A percentile compares a stretch with the other conserved stretches of the same genome.
phyloP scores from a whole-genome alignment of 2,797 vertebrate genomes.

The Pteronotus mesoamericanus region DNA sequence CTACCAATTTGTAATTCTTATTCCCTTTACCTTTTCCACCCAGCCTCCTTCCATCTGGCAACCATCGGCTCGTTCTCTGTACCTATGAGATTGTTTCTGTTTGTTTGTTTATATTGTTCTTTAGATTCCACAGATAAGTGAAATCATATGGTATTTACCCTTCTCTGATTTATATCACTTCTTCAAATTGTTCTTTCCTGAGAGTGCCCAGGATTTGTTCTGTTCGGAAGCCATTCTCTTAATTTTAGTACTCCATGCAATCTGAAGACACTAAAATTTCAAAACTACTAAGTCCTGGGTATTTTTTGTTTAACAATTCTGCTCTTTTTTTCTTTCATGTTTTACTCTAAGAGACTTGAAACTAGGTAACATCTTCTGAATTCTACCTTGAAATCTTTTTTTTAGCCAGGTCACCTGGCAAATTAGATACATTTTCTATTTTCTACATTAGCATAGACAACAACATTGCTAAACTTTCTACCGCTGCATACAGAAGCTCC shows the following conservation, averaged over 20 bases:
- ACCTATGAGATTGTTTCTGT: background rate
- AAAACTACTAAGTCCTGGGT: background rate
- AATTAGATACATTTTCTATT: background rate
- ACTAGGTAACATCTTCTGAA: background rate
- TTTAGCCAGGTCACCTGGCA: background rate
- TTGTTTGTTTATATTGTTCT: background rate
- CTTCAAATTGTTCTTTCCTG: background rate
- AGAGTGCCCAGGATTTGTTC: background rate
- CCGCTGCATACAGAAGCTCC: background rate
- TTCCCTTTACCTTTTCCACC: background rate
- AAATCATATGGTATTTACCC: background rate
- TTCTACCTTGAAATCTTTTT: background rate
- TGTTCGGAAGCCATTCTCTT: background rate
- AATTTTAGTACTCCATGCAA: background rate
- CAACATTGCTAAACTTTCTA: background rate
- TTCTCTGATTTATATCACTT: background rate
- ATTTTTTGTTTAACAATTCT: background rate
- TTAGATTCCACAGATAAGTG: background rate
- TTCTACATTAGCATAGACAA: background rate
- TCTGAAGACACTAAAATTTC: background rate
- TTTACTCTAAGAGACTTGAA: background rate
- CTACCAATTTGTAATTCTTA: background rate
- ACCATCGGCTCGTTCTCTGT: background rate
- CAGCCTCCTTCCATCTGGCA: background rate
- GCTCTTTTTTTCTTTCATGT: background rate